Evolutionary conservation across 2,888 invertebrate species (phyloP).

Genomic region (Callyntrura guangdongensis): DNA sequence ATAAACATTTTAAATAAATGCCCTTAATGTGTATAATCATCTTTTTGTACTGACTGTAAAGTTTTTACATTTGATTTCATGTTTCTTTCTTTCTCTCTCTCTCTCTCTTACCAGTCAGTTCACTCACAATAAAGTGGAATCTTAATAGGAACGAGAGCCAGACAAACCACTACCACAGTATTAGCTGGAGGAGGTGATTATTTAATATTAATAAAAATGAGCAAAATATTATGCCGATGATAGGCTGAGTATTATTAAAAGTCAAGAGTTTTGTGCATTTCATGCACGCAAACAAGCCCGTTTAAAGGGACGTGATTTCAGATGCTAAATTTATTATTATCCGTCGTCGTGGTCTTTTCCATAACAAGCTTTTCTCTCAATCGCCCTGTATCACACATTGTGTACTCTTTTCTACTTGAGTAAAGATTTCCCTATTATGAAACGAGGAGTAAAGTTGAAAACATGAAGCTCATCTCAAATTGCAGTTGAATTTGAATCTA

Average conservation of each 20-base stretch:
- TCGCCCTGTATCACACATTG: too few species aligned
- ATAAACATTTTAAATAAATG: constrained; percentile 77
- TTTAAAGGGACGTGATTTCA: constrained; percentile 67
- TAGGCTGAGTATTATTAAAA: constrained; percentile 33
- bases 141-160: not conserved
- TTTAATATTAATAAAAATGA: constrained; percentile 35
- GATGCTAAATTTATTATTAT: not conserved
- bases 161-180: not conserved
- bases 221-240: constrained; percentile 33
- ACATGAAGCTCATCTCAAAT: not conserved
- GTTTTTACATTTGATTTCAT: constrained; percentile 51
- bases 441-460: constrained; percentile 8
- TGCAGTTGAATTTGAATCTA: too few species aligned
- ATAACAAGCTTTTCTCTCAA: too few species aligned
- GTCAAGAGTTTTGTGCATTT: constrained; percentile 62
- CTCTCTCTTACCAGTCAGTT: not conserved
- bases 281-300: constrained; percentile 64
- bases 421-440: not conserved
- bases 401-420: too few species aligned
- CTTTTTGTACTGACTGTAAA: constrained; percentile 51
- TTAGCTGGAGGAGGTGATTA: constrained; percentile 67
- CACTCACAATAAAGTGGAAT: constrained; percentile 4
- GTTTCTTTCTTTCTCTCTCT: not conserved
- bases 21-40: constrained; percentile 77
- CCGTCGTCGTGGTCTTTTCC: not conserved